These are phyloP conservation scores for Tetragnatha montana DNA, from an alignment of 2,888 invertebrate genomes.

Conservation along the genomic window DNA sequence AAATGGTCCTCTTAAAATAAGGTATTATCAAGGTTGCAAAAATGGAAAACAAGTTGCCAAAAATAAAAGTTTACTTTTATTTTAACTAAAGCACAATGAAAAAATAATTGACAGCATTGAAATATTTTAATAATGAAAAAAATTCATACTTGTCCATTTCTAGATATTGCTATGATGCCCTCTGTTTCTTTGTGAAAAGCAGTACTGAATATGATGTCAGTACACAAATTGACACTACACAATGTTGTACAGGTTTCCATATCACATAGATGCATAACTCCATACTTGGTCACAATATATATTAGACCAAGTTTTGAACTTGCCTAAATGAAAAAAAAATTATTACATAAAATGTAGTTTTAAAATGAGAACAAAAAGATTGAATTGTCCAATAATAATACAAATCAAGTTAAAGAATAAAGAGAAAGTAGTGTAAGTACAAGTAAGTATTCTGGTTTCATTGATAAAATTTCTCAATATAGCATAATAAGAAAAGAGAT, in stretches of 20 bases:
- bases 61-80: not conserved
- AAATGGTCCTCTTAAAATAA: too few species aligned
- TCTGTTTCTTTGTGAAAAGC: slow-evolving; percentile 73
- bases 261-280: slow-evolving; percentile 76
- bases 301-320: slow-evolving; percentile 75
- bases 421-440: not conserved
- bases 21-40: too few species aligned
- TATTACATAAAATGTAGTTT: not conserved
- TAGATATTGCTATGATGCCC: slow-evolving; percentile 72
- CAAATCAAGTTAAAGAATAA: not conserved
- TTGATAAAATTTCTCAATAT: too few species aligned
- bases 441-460: not conserved
- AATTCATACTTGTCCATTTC: slow-evolving; percentile 72
- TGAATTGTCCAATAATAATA: too few species aligned
- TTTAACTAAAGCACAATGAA: not conserved
- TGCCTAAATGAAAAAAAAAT: slow-evolving; percentile 74
- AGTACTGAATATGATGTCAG: slow-evolving; percentile 75
- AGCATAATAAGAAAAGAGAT: too few species aligned
- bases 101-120: not conserved
- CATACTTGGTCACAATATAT: slow-evolving; percentile 77
- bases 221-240: slow-evolving; percentile 74
- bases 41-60: too few species aligned
- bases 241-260: slow-evolving; percentile 76
- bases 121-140: not conserved
- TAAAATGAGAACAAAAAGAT: too few species aligned